These are phyloP conservation scores for Monomorium pharaonis DNA, from an alignment of 1,140 invertebrate species.

Conservation along the genomic window DNA sequence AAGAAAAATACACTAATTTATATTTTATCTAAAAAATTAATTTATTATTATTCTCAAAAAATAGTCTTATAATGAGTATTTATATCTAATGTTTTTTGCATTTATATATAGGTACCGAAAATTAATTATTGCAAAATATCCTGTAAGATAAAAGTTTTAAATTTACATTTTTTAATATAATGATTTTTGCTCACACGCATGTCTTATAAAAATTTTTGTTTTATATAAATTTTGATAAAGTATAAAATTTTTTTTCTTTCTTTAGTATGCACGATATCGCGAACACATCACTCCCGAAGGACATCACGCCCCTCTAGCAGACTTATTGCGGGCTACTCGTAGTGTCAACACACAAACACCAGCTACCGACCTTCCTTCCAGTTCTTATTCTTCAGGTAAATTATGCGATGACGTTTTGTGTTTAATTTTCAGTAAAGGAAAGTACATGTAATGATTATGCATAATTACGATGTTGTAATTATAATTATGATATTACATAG, in stretches of 20 bases:
- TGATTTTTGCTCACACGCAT: neutral
- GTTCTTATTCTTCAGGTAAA: slow-evolving; percentile 87
- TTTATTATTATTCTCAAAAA: no score
- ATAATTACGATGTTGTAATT: neutral
- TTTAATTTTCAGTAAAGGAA: neutral
- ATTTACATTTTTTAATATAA: neutral
- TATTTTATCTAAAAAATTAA: neutral
- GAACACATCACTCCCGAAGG: slow-evolving; percentile 91
- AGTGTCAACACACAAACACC: slow-evolving; percentile 95
- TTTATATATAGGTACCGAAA: neutral
- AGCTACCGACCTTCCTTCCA: slow-evolving; percentile 85
- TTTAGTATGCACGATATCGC: slow-evolving; percentile 83
- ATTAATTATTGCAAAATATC: neutral
- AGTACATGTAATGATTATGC: neutral
- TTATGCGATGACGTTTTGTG: neutral
- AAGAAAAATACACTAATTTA: neutral
- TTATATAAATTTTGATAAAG: neutral
- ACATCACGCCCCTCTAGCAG: slow-evolving; percentile 92
- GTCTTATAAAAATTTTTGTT: neutral
- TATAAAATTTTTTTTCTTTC: neutral
- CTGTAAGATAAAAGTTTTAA: neutral
- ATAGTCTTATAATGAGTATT: neutral
- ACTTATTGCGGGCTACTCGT: slow-evolving; percentile 89
- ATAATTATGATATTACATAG: neutral
- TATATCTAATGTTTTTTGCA: neutral